Evolutionary conservation across 2,888 invertebrate species (phyloP).

Genomic region (Erebia palarica): DNA sequence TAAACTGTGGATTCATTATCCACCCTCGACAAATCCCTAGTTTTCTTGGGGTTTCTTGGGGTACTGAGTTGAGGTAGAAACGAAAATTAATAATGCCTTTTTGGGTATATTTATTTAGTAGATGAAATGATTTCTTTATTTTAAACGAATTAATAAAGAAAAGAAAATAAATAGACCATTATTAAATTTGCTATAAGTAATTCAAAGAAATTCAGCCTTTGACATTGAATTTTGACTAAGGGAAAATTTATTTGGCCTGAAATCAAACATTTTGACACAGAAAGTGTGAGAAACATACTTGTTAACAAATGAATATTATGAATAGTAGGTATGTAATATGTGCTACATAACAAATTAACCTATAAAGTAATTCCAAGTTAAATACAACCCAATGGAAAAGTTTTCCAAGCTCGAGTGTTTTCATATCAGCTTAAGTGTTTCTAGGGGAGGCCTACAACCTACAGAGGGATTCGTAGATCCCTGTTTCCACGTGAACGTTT

Average conservation of each 20-base stretch:
- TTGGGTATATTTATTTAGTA: conserved; percentile 3
- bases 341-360: not conserved
- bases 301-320: too few species aligned
- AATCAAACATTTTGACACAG: too few species aligned
- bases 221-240: not conserved
- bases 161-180: conserved; percentile 21
- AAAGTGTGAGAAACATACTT: too few species aligned
- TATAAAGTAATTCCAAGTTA: not conserved
- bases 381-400: not conserved
- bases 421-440: not conserved
- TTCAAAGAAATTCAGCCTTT: not conserved
- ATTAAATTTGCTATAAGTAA: too few species aligned
- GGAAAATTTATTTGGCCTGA: too few species aligned
- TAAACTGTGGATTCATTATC: conserved; percentile 69
- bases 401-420: conserved; percentile 4
- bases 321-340: not conserved
- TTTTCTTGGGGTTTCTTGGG: conserved; percentile 51
- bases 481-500: conserved; percentile 50
- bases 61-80: conserved; percentile 30
- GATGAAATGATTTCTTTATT: conserved; percentile 1
- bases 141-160: not conserved
- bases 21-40: conserved; percentile 71
- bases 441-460: conserved; percentile 3
- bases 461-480: conserved; percentile 38
- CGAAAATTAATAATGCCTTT: conserved; percentile 27